Evolutionary conservation across 2,888 invertebrate genomes (phyloP).

Genomic region (Dichetophora obliterata): DNA sequence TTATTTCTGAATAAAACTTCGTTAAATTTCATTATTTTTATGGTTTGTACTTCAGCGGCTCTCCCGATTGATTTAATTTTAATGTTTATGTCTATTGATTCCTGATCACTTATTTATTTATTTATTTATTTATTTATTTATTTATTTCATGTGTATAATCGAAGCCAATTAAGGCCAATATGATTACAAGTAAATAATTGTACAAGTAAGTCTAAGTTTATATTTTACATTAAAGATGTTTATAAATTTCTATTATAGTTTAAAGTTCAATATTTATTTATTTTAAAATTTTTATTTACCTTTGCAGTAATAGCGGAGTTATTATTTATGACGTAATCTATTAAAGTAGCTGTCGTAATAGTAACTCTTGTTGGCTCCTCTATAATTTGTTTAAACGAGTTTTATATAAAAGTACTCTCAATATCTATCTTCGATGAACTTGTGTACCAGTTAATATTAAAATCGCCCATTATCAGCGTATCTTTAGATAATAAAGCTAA

Average conservation of each 20-base stretch:
- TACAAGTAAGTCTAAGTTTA: no score
- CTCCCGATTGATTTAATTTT: not conserved
- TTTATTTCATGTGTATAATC: no score
- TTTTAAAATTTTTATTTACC: constrained; percentile 5
- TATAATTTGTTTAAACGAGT: constrained; percentile 12
- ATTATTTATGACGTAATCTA: constrained; percentile 4
- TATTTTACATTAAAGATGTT: no score
- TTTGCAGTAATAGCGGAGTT: not conserved
- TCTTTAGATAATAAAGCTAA: not conserved
- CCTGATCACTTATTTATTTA: constrained; percentile 7
- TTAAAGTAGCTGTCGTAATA: no score
- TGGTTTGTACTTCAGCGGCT: not conserved
- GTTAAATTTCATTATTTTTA: not conserved
- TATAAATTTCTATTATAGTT: no score
- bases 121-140: no score
- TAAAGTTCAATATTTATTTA: no score
- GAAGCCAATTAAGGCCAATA: no score
- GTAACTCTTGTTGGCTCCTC: no score
- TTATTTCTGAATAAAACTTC: constrained; percentile 5
- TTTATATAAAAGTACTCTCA: not conserved
- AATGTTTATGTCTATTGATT: not conserved
- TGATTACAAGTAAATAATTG: no score
- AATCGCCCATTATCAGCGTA: not conserved
- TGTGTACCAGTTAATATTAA: not conserved
- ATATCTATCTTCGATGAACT: not conserved